phyloP scores from a whole-genome alignment of 2,113 vertebrate genomes.

The Pterophyllum scalare region DNA sequence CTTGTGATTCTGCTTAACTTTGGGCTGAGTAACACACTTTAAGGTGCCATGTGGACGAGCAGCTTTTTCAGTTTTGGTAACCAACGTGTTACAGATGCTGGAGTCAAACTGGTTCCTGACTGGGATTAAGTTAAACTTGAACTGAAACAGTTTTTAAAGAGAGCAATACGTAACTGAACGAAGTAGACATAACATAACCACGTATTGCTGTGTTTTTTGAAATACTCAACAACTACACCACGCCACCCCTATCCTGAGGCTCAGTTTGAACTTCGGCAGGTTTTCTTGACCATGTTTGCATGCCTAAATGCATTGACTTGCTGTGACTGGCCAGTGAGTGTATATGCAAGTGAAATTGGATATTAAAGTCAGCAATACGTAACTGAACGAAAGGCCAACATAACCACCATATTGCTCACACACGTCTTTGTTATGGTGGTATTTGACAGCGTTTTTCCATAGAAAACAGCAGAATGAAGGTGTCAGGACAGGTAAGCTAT shows the following conservation, averaged over 20 bases:
- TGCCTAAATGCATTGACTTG: neutral
- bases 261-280: neutral
- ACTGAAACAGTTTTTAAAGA: too few species aligned
- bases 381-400: too few species aligned
- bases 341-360: neutral
- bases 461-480: slow-evolving; percentile 58
- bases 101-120: neutral
- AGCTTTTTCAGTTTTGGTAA: too few species aligned
- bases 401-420: too few species aligned
- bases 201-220: too few species aligned
- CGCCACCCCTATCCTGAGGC: too few species aligned
- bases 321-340: neutral
- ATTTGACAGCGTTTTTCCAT: slow-evolving; percentile 62
- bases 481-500: slow-evolving; percentile 24
- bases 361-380: too few species aligned
- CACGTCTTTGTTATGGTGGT: slow-evolving; percentile 46
- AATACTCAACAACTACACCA: too few species aligned
- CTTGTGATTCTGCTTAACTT: neutral
- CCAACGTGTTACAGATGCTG: too few species aligned
- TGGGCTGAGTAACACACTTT: neutral
- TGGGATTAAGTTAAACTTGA: neutral
- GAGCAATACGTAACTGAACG: too few species aligned
- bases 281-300: neutral
- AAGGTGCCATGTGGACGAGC: neutral
- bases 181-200: too few species aligned